Base-by-base conservation (phyloP, 2,797 vertebrate species). In the Helarctos malayanus region DNA sequence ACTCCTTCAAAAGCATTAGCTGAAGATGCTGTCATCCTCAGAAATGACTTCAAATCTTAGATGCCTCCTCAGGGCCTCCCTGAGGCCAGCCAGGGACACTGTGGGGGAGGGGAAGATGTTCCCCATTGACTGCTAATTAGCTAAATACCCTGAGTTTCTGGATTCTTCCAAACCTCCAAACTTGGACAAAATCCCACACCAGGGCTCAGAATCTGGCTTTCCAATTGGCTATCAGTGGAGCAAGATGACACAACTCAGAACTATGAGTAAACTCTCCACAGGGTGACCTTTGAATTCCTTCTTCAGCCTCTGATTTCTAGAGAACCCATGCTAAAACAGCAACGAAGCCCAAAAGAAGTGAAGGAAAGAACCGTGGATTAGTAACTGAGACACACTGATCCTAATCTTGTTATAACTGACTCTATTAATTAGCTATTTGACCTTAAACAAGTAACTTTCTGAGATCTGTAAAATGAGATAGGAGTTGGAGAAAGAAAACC, bases 381-480 rank as follows among this genome's bases (percentile, higher is more conserved):
- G 61, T 57, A 85, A 91, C 5, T 56, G 35, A 94, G 45, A 76
- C 16, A 80, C 7, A 45, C 0, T 73, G 80, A 19, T 56, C 94
- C 41, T 38, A 86, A 83, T 81, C 25, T 83, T 87, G 27, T 35
- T 95, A 35, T 81, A 65, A 87, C 9, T 89, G 52, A 29, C 35
- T 92, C 32, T 57, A 41, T 69, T 86, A 80, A 95, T 94, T 87
- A 87, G 69, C 29, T 76, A 87, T 89, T 85, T 95, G 38, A 80
- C 52, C 88, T 92, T 87, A 35, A 89, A 59, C 7, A 96, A 63
- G 7, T 69, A 91, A 93, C 32, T 91, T 88, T 91, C 76, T 92
- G 59, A 87, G 49, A 57, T 73, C 73, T 94, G 35, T 68, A 61
- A 93, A 93, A 82, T 41, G 23, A 81, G 52, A 54, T 7, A 95